Percentiles rank a stretch among this genome's conserved stretches.
phyloP scores from a whole-genome alignment of 2,797 vertebrate genomes.

The Acropternis orthonyx region DNA sequence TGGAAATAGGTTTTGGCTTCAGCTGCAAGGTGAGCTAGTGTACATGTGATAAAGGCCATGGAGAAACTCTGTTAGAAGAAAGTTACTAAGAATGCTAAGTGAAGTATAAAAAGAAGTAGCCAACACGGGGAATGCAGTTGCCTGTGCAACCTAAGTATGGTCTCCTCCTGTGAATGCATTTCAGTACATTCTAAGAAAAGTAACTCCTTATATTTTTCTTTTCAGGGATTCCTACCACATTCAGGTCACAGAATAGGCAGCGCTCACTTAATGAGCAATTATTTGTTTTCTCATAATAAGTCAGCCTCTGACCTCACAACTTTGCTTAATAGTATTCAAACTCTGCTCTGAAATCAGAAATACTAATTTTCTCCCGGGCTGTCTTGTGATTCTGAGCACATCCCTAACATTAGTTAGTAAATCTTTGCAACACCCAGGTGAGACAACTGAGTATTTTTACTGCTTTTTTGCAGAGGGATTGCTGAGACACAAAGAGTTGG shows the following conservation, averaged over 20 bases:
- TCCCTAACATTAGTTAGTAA: neutral
- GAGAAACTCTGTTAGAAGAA: neutral
- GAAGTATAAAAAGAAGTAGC: neutral
- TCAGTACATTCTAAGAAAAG: neutral
- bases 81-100: neutral
- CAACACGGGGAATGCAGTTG: neutral
- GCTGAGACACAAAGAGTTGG: neutral
- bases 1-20: neutral
- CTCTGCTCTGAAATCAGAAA: slow-evolving; percentile 12
- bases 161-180: neutral
- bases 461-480: neutral
- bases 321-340: slow-evolving; percentile 17
- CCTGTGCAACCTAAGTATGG: neutral
- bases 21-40: neutral
- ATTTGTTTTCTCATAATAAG: slow-evolving; percentile 1
- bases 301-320: neutral
- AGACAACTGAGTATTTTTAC: neutral
- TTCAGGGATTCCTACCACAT: neutral
- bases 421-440: neutral
- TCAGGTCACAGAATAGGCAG: neutral
- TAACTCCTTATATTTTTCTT: neutral
- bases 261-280: slow-evolving; percentile 5
- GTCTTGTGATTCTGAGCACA: slow-evolving; percentile 4
- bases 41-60: neutral
- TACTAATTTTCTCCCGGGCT: neutral